Evolutionary conservation across 2,113 vertebrate species (phyloP).

Genomic region (Rousettus leschenaultii): DNA sequence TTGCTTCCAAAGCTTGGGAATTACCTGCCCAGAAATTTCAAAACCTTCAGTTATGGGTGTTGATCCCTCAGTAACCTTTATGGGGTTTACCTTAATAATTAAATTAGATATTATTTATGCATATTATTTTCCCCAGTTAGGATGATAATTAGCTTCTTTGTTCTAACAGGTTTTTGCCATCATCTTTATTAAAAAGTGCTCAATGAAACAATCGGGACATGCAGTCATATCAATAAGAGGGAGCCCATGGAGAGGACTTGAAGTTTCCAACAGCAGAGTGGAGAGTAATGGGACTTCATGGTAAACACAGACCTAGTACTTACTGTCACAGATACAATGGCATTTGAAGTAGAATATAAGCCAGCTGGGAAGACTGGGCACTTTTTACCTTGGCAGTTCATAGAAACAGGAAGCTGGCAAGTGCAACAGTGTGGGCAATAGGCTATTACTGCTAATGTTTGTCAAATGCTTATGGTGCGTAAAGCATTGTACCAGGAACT

Average conservation of each 20-base stretch:
- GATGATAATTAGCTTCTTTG: constrained; percentile 51
- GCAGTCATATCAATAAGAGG: constrained; percentile 5
- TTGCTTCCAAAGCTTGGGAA: background rate
- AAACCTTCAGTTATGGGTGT: background rate
- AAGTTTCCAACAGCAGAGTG: background rate
- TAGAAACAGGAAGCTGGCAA: background rate
- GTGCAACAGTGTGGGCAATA: too few relatives aligned
- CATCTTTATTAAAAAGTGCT: constrained; percentile 19
- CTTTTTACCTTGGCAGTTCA: background rate
- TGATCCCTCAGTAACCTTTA: constrained; percentile 48
- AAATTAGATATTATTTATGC: constrained; percentile 50
- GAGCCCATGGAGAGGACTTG: background rate
- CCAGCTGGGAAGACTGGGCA: background rate
- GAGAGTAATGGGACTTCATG: background rate
- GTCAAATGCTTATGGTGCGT: background rate
- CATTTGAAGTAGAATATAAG: background rate
- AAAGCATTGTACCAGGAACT: background rate
- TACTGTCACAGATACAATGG: background rate
- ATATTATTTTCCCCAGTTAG: constrained; percentile 51
- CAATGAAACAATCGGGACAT: constrained; percentile 56
- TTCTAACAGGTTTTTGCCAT: constrained; percentile 36
- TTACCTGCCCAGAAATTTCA: background rate
- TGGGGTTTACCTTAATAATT: constrained; percentile 30
- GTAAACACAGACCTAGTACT: background rate
- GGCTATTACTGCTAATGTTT: background rate